Base-by-base conservation (phyloP, 2,888 invertebrate species). In the Ecdyonurus torrentis region DNA sequence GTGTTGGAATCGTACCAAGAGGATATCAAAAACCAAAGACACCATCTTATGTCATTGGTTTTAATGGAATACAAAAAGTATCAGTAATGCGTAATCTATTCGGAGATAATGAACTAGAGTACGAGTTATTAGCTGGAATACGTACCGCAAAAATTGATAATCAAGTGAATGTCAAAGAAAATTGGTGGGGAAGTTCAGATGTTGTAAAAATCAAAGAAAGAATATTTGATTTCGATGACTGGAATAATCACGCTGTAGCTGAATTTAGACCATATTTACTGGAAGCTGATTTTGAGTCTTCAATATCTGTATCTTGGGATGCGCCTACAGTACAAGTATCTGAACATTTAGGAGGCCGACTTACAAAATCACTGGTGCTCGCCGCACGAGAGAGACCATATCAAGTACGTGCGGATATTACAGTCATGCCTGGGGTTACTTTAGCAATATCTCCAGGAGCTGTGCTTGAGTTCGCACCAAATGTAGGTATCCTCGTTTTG, bases 181-280 rank as follows among this genome's bases (percentile, higher is more conserved):
- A 99, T 74, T 99, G 93, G 91, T 99, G 98, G 98, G 98, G 97
- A 15, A 87, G 87, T 2, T 77, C 78, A 0, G 81, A 86, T 63
- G 84, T 89, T 61, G 77, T 76, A 2, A 80, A 81, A 63, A 98
- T 99, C 62, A 83, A 84, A 64, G 80, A 83, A 61, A 82, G 85
- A 71, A 95, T 98, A 70, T 97, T 98, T 72, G 98, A 98, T 76
- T 97, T 99, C 75, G 96, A 99, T 73, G 97, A 98, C 73, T 99
- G 99, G 98, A 99, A 99, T 73, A 92, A 94, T 74, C 95, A 93
- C 73, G 96, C 96, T 0, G 84, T 96, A 61, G 97, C 96, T 0
- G 82, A 86, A 18, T 99, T 88, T 74, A 81, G 86, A 63, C 99
- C 98, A 0, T 98, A 85, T 74, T 80, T 96, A 64, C 81, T 87